These are phyloP conservation scores for Onthophagus sagittarius DNA, from an alignment of 2,888 invertebrate species.

Conservation along the genomic window DNA sequence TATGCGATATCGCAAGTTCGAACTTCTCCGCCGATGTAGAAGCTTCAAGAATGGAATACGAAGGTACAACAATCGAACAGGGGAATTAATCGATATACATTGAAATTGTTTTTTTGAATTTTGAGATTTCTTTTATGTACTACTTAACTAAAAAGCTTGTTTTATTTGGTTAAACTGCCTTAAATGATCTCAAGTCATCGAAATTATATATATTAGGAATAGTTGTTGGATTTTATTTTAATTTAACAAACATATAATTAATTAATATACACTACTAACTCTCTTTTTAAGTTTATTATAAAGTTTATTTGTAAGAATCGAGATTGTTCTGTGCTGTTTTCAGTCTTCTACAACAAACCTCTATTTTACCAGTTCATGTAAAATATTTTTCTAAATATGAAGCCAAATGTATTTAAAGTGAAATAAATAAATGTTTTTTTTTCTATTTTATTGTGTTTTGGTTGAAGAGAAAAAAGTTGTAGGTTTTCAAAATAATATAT, in stretches of 20 bases:
- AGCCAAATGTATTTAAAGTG: neutral
- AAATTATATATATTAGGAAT: slow-evolving; percentile 14
- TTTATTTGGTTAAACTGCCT: neutral
- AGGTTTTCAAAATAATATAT: slow-evolving; percentile 23
- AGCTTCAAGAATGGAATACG: slow-evolving; percentile 60
- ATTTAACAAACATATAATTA: neutral
- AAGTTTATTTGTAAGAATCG: too few relatives aligned
- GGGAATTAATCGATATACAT: slow-evolving; percentile 17
- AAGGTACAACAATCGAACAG: slow-evolving; percentile 21
- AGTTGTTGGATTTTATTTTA: slow-evolving; percentile 14
- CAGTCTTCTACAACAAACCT: too few relatives aligned
- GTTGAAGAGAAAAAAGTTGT: slow-evolving; percentile 6
- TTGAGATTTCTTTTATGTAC: neutral
- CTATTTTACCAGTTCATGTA: too few relatives aligned
- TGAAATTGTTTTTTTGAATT: neutral
- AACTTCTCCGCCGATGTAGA: slow-evolving; percentile 71
- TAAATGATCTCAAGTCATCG: slow-evolving; percentile 14
- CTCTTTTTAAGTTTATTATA: neutral
- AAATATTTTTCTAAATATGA: too few relatives aligned
- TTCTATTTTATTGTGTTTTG: too few relatives aligned
- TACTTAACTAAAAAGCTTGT: too few relatives aligned
- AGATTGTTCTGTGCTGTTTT: too few relatives aligned
- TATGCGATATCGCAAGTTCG: slow-evolving; percentile 75
- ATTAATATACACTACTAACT: too few relatives aligned
- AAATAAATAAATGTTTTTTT: neutral